These are phyloP conservation scores for Choristoneura rosaceana DNA, from an alignment of 2,888 invertebrate species.

Conservation along the genomic window DNA sequence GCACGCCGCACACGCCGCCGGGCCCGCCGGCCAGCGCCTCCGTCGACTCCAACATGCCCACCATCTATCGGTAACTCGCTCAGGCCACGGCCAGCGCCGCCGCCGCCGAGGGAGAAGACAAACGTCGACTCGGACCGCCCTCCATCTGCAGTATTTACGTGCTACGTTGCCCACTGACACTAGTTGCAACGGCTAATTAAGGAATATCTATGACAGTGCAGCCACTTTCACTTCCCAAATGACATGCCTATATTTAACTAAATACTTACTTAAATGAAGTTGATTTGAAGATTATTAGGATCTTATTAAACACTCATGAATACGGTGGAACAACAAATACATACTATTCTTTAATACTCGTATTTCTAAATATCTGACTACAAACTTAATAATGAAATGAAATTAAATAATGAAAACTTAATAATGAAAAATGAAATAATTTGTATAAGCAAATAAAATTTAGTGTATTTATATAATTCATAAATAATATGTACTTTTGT, in stretches of 20 bases:
- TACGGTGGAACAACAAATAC: no score
- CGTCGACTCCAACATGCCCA: slow-evolving; percentile 94
- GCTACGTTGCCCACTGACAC: neutral
- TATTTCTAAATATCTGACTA: no score
- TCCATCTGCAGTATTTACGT: slow-evolving; percentile 39
- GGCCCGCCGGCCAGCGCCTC: slow-evolving; percentile 90
- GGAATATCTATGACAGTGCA: neutral
- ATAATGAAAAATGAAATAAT: no score
- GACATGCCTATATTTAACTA: no score
- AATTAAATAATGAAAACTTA: no score
- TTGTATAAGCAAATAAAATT: no score
- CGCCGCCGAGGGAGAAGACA: slow-evolving; percentile 65
- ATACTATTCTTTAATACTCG: no score
- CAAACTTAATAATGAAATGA: no score
- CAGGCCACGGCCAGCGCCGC: slow-evolving; percentile 52
- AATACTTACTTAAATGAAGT: neutral
- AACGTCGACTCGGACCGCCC: slow-evolving; percentile 45
- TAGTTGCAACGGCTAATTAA: neutral
- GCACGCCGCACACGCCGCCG: slow-evolving; percentile 80
- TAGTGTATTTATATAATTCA: no score
- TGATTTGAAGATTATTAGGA: neutral
- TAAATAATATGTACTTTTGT: no score
- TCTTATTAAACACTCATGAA: neutral
- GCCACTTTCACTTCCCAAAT: neutral
- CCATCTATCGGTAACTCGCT: slow-evolving; percentile 92